Percentiles rank a stretch among this genome's conserved stretches.
Evolutionary conservation across 1,140 invertebrate species (phyloP).

Genomic region (Drosophila sulfurigaster): DNA sequence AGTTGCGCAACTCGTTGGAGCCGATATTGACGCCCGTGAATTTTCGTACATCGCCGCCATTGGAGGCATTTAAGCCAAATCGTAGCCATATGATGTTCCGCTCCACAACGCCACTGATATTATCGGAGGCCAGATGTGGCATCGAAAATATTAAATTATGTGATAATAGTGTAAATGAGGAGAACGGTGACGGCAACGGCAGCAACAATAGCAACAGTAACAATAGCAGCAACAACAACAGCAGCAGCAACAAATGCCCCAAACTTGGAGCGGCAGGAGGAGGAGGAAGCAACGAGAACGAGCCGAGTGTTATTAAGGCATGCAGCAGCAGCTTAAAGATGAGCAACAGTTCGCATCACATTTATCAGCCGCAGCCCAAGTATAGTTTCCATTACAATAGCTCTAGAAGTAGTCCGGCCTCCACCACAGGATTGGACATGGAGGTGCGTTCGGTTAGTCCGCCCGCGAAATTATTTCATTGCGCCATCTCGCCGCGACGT

Average conservation of each 20-base stretch:
- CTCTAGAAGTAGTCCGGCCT: slow-evolving; percentile 79
- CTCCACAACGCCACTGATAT: slow-evolving; percentile 84
- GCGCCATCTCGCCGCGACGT: slow-evolving; percentile 88
- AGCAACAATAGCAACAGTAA: slow-evolving; percentile 6
- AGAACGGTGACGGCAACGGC: slow-evolving; percentile 66
- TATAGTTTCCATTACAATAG: slow-evolving; percentile 84
- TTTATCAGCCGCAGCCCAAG: slow-evolving; percentile 83
- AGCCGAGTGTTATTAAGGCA: slow-evolving; percentile 73
- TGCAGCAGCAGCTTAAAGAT: slow-evolving; percentile 79
- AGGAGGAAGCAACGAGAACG: slow-evolving; percentile 60
- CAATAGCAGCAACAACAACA: slow-evolving; percentile 24
- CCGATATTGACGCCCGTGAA: slow-evolving; percentile 90
- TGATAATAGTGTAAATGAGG: slow-evolving; percentile 85
- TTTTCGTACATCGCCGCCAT: slow-evolving; percentile 95
- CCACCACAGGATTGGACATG: slow-evolving; percentile 83
- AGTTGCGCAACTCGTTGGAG: slow-evolving; percentile 88
- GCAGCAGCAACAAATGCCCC: slow-evolving; percentile 54
- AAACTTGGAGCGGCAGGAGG: slow-evolving; percentile 43
- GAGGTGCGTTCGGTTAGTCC: slow-evolving; percentile 89
- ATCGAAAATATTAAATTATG: slow-evolving; percentile 85
- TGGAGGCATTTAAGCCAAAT: slow-evolving; percentile 93
- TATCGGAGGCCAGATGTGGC: slow-evolving; percentile 84
- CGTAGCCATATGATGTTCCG: slow-evolving; percentile 85
- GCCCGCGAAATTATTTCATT: slow-evolving; percentile 91
- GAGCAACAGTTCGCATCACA: slow-evolving; percentile 84